Conservation (phyloP, 2,888 invertebrate species). For the Cosmorhoe ocellata region DNA sequence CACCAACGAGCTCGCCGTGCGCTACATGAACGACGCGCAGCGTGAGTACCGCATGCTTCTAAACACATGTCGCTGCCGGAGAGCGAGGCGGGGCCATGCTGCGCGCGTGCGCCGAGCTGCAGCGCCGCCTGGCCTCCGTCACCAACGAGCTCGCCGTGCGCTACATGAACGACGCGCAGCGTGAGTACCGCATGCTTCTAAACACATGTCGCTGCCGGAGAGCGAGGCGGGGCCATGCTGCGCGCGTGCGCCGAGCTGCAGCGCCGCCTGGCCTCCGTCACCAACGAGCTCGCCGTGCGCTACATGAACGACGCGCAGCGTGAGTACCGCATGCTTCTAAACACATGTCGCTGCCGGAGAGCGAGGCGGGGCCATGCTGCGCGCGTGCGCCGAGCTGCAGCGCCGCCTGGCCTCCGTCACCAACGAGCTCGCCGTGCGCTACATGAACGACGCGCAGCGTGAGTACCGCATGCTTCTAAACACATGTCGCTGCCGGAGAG, state of each 20-base stretch:
- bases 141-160: constrained; percentile 92
- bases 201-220: too few species aligned
- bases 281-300: constrained; percentile 91
- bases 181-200: constrained; percentile 56
- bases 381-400: constrained; percentile 73
- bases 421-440: constrained; percentile 92
- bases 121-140: constrained; percentile 88
- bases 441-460: constrained; percentile 91
- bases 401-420: constrained; percentile 89
- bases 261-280: constrained; percentile 88
- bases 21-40: constrained; percentile 91
- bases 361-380: too few species aligned
- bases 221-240: too few species aligned
- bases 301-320: constrained; percentile 91
- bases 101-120: constrained; percentile 73
- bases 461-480: constrained; percentile 44
- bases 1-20: constrained; percentile 91
- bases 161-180: constrained; percentile 90
- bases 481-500: too few species aligned
- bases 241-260: constrained; percentile 73
- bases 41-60: constrained; percentile 61
- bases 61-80: too few species aligned
- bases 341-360: too few species aligned
- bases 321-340: constrained; percentile 46
- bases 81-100: too few species aligned